These are phyloP conservation scores for Drosophila ogumai DNA, from an alignment of 1,140 invertebrate genomes.

Conservation along the genomic window DNA sequence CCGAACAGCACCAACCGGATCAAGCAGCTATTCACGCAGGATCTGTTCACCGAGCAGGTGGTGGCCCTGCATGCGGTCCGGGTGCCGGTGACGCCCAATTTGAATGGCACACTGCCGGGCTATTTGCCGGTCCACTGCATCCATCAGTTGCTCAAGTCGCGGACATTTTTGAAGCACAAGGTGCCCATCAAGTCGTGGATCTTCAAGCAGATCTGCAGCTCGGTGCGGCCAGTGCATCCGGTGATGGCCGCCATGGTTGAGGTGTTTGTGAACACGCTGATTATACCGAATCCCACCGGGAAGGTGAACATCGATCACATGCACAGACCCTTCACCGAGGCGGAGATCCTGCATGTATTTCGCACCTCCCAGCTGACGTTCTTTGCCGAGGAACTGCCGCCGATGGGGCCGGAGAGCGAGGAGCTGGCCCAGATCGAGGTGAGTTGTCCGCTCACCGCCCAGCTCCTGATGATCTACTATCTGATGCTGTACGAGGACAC, in stretches of 20 bases:
- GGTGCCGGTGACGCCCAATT: slow-evolving; percentile 95
- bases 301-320: slow-evolving; percentile 88
- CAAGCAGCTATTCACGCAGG: slow-evolving; percentile 98
- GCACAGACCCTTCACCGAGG: slow-evolving; percentile 96
- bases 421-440: slow-evolving; percentile 68
- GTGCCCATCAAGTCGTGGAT: slow-evolving; percentile 98
- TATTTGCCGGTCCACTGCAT: slow-evolving; percentile 99
- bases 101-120: slow-evolving; percentile 95
- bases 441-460: slow-evolving; percentile 92
- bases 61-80: slow-evolving; percentile 98
- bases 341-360: slow-evolving; percentile 95
- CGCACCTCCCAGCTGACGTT: slow-evolving; percentile 89
- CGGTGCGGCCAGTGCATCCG: slow-evolving; percentile 94
- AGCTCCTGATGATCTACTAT: slow-evolving; percentile 96
- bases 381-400: slow-evolving; percentile 86
- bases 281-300: slow-evolving; percentile 89
- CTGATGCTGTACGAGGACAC: slow-evolving; percentile 97
- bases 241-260: slow-evolving; percentile 97
- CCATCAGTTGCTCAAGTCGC: slow-evolving; percentile 96
- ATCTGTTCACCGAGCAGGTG: slow-evolving; percentile 99
- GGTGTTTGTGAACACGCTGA: slow-evolving; percentile 97
- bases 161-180: slow-evolving; percentile 98
- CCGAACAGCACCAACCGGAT: slow-evolving; percentile 96
- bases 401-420: slow-evolving; percentile 53
- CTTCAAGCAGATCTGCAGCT: slow-evolving; percentile 95